Evolutionary conservation across 1,140 invertebrate genomes (phyloP).

Genomic region (Nephila pilipes): DNA sequence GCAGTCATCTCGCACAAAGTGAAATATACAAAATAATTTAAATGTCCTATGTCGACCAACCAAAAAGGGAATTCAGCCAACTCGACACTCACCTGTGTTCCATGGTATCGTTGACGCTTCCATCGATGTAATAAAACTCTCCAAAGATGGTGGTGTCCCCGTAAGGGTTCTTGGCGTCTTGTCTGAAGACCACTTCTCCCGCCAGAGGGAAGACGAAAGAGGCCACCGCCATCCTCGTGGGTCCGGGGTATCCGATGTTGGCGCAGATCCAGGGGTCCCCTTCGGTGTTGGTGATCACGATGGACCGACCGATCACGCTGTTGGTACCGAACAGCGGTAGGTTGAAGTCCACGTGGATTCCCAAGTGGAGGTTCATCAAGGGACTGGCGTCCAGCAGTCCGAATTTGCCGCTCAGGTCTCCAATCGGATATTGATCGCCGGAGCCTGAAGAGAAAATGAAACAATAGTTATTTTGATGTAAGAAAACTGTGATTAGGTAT

Average conservation of each 20-base stretch:
- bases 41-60: no score
- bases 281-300: constrained; percentile 88
- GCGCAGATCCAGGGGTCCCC: constrained; percentile 83
- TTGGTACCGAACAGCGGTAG: constrained; percentile 90
- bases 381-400: constrained; percentile 80
- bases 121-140: constrained; percentile 91
- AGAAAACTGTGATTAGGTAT: no score
- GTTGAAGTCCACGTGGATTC: constrained; percentile 88
- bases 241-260: constrained; percentile 81
- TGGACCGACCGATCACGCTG: constrained; percentile 90
- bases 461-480: no score
- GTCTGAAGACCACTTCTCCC: constrained; percentile 91
- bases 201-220: constrained; percentile 90
- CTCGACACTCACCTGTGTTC: constrained; percentile 77
- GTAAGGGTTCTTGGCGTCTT: constrained; percentile 83
- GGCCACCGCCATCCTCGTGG: constrained; percentile 81
- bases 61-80: no score
- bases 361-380: constrained; percentile 76
- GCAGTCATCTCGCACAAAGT: no score
- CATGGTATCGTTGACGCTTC: constrained; percentile 86
- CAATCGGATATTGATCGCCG: constrained; percentile 92
- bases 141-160: constrained; percentile 82
- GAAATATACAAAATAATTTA: no score
- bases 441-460: constrained; percentile 81
- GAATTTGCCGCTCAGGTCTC: constrained; percentile 94